Evolutionary conservation across 2,113 vertebrate species (phyloP).

Genomic region (Perca flavescens): DNA sequence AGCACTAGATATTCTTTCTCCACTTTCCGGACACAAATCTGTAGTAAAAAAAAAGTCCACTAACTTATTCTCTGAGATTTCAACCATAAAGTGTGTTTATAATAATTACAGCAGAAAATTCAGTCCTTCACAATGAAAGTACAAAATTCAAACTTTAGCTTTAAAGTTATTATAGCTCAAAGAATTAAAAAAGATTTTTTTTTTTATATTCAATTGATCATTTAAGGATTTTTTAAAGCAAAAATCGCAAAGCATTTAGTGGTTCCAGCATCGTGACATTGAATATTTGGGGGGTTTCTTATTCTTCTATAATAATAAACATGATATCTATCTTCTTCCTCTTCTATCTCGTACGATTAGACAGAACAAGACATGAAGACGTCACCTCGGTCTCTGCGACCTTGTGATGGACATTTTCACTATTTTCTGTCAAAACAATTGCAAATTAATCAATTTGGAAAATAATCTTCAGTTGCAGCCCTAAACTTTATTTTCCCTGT

Average conservation of each 20-base stretch:
- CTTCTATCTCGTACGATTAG: not conserved
- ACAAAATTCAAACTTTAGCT: not conserved
- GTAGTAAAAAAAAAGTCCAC: not conserved
- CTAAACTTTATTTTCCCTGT: not conserved
- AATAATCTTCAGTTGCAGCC: not conserved
- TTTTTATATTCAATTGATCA: not conserved
- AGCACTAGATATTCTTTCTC: not conserved
- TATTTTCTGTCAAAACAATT: not conserved
- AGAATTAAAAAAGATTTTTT: no score
- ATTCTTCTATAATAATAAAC: not conserved
- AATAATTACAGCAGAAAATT: not conserved
- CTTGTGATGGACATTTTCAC: not conserved
- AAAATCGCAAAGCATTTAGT: not conserved
- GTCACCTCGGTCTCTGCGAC: not conserved
- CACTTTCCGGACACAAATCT: not conserved
- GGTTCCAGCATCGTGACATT: not conserved
- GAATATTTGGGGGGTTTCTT: not conserved
- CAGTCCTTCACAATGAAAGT: not conserved
- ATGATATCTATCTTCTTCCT: no score
- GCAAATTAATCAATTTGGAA: not conserved
- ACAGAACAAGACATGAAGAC: not conserved
- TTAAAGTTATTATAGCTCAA: not conserved
- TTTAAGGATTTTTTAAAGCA: not conserved
- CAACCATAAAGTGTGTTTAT: rapidly evolving
- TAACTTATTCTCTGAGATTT: conserved; percentile 2